Evolutionary conservation across 2,888 invertebrate species (phyloP).

Genomic region (Chymomyza caudatula): DNA sequence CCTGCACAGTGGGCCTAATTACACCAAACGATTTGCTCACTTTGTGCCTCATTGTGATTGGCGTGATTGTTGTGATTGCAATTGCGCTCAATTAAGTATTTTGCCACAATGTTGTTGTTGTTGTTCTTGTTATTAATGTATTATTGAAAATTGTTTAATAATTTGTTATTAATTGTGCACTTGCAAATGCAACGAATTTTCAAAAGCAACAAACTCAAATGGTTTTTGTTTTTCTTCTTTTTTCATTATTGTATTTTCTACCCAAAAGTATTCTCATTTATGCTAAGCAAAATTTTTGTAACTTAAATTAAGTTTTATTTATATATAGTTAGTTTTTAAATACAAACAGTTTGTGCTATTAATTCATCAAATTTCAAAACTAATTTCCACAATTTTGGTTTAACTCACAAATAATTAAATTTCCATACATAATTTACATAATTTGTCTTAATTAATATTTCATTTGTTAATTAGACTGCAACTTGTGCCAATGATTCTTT

Average conservation of each 20-base stretch:
- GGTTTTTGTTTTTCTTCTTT: conserved; percentile 27
- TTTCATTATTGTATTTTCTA: conserved; percentile 26
- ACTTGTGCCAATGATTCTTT: conserved; percentile 77
- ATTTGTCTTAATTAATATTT: conserved; percentile 38
- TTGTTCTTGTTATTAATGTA: conserved; percentile 6
- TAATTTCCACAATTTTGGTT: not conserved
- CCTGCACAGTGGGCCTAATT: conserved; percentile 86
- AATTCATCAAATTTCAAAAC: conserved; percentile 2
- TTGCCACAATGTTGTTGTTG: conserved; percentile 22
- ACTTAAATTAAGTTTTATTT: conserved; percentile 11
- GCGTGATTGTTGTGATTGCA: conserved; percentile 85
- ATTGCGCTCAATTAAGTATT: conserved; percentile 76
- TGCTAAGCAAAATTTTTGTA: conserved; percentile 22
- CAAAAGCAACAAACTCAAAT: conserved; percentile 15
- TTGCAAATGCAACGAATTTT: conserved; percentile 20
- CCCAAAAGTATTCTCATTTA: conserved; percentile 57
- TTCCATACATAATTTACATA: conserved; percentile 37
- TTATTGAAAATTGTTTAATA: conserved; percentile 15
- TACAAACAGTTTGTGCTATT: conserved; percentile 10
- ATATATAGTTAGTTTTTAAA: conserved; percentile 7
- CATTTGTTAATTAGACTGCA: conserved; percentile 73
- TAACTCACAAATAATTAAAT: conserved; percentile 8
- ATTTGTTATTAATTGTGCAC: conserved; percentile 23
- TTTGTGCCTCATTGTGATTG: conserved; percentile 86
- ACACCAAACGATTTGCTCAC: conserved; percentile 87